phyloP scores from a whole-genome alignment of 2,888 invertebrate genomes.

The Lathronympha strigana region DNA sequence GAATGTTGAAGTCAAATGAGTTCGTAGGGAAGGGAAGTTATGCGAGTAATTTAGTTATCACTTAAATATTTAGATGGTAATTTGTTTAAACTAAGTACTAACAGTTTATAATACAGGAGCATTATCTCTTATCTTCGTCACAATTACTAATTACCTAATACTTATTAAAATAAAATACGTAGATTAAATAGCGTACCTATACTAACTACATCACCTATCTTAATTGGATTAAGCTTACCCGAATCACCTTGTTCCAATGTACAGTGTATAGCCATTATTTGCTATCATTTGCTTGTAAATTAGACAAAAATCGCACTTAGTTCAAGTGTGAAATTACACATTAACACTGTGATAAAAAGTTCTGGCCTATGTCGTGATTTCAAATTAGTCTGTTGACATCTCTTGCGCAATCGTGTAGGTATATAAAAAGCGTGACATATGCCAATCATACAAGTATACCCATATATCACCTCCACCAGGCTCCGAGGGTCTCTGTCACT shows the following conservation, averaged over 20 bases:
- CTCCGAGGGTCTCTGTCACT: conserved; percentile 12
- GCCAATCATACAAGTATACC: conserved; percentile 9
- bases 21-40: not conserved
- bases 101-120: too few relatives aligned
- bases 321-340: not conserved
- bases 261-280: not conserved
- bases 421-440: conserved; percentile 6
- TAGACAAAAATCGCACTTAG: not conserved
- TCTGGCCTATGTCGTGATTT: not conserved
- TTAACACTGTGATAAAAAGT: not conserved
- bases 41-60: not conserved
- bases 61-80: too few relatives aligned
- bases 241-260: too few relatives aligned
- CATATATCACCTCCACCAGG: not conserved
- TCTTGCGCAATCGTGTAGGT: not conserved
- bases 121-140: too few relatives aligned
- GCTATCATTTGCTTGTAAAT: not conserved
- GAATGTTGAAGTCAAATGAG: not conserved
- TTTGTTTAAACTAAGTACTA: too few relatives aligned
- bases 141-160: too few relatives aligned
- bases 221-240: too few relatives aligned
- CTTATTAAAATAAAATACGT: too few relatives aligned
- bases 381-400: not conserved
- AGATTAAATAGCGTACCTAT: too few relatives aligned
- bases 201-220: too few relatives aligned